Percentiles rank a stretch among this genome's conserved stretches.
These are phyloP conservation scores for Tragelaphus strepsiceros DNA, from an alignment of 2,113 vertebrate species.

Conservation along the genomic window DNA sequence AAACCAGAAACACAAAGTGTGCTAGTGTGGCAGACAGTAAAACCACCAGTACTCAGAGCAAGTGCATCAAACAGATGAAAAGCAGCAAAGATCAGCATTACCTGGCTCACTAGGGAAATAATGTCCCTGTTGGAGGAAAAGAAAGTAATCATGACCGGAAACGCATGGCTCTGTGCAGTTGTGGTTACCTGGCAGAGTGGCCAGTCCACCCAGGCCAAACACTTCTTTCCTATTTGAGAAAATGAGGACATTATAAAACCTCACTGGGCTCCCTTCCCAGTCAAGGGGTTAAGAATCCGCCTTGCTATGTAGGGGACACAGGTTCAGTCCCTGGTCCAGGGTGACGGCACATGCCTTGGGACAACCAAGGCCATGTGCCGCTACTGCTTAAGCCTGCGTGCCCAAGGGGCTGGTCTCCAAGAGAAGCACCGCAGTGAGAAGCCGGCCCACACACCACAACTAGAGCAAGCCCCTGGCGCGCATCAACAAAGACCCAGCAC, in stretches of 20 bases:
- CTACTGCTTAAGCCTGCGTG: background rate
- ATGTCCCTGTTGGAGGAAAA: constrained; percentile 72
- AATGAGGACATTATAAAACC: background rate
- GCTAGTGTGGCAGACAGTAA: background rate
- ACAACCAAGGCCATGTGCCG: background rate
- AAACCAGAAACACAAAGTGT: background rate
- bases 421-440: background rate
- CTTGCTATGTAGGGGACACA: background rate
- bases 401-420: background rate
- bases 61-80: constrained; percentile 79
- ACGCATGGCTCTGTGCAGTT: too few relatives aligned
- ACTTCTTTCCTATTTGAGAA: background rate
- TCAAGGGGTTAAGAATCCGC: background rate
- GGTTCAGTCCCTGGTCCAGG: background rate
- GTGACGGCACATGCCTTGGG: background rate
- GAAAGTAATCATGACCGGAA: background rate
- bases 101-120: constrained; percentile 73
- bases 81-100: constrained; percentile 74
- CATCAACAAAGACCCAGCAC: background rate
- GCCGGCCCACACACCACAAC: background rate
- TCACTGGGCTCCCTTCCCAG: background rate
- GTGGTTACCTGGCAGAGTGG: background rate
- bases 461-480: background rate
- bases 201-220: background rate
- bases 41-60: constrained; percentile 76